Conservation (phyloP, 2,113 vertebrate genomes). For the human region DNA sequence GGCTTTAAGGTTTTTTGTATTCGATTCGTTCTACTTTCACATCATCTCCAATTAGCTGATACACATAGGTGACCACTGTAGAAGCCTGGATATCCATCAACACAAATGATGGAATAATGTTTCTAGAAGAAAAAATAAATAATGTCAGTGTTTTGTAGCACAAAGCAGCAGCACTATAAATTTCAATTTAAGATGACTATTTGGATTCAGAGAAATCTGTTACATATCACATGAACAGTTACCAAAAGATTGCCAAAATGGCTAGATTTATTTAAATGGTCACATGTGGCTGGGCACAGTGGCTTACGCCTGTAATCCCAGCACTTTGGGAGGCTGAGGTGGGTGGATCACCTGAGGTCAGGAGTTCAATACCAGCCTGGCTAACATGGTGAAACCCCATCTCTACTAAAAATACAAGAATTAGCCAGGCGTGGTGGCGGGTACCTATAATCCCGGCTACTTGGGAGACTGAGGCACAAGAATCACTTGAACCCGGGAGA, state of each 20-base stretch:
- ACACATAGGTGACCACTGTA: conserved; percentile 98
- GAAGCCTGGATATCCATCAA: conserved; percentile 99
- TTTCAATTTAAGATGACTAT: conserved; percentile 40
- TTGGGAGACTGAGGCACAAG: too few relatives aligned
- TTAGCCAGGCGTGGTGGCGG: too few relatives aligned
- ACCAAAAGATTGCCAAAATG: conserved; percentile 27
- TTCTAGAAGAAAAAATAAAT: conserved; percentile 85
- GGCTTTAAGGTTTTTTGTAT: conserved; percentile 96
- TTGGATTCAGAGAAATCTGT: conserved; percentile 54
- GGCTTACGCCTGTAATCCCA: too few relatives aligned
- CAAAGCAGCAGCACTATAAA: conserved; percentile 16
- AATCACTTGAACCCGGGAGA: too few relatives aligned
- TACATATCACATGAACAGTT: not conserved
- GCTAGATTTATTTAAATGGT: conserved; percentile 12
- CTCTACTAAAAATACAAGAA: too few relatives aligned
- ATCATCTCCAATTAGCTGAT: conserved; percentile 98
- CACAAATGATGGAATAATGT: conserved; percentile 99
- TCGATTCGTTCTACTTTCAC: conserved; percentile 99
- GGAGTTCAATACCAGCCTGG: too few relatives aligned
- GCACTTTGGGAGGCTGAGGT: too few relatives aligned
- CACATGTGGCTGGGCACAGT: too few relatives aligned
- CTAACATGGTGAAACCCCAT: too few relatives aligned
- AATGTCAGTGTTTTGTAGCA: not conserved
- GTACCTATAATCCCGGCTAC: too few relatives aligned
- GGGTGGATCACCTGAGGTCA: too few relatives aligned